These are phyloP conservation scores for Orcinus orca DNA, from an alignment of 2,113 vertebrate genomes.

Conservation along the genomic window DNA sequence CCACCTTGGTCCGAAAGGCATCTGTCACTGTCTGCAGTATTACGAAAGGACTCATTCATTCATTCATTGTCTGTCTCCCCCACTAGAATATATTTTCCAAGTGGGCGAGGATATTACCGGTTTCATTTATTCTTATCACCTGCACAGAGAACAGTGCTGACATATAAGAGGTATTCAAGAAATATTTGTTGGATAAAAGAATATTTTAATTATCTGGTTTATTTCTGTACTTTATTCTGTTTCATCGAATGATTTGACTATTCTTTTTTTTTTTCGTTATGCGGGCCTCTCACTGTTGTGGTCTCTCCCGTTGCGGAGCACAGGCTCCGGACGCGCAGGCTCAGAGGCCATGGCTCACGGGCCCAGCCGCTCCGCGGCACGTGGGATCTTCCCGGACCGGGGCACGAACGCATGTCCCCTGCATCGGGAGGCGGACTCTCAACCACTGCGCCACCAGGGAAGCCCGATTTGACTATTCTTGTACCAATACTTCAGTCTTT, in stretches of 20 bases:
- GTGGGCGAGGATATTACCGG: neutral
- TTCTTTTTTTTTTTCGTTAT: neutral
- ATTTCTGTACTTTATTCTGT: neutral
- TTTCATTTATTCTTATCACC: neutral
- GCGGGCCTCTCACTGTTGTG: too few relatives aligned
- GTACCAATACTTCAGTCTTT: neutral
- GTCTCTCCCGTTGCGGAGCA: too few relatives aligned
- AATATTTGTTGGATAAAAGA: neutral
- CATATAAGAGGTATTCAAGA: neutral
- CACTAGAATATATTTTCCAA: neutral
- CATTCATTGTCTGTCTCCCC: accelerated
- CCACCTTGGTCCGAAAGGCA: too few relatives aligned
- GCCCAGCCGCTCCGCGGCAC: too few relatives aligned
- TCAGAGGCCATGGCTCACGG: too few relatives aligned
- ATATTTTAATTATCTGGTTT: neutral
- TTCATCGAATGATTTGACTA: neutral
- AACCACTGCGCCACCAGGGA: too few relatives aligned
- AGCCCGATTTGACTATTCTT: neutral
- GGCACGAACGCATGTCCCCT: too few relatives aligned
- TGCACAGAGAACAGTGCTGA: neutral
- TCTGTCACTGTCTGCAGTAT: accelerated
- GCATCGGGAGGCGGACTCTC: too few relatives aligned
- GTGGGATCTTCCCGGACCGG: too few relatives aligned
- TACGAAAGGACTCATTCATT: neutral
- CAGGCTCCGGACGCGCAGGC: too few relatives aligned